A percentile compares a stretch with the other conserved stretches of the same genome.
phyloP scores from a whole-genome alignment of 2,113 vertebrate genomes.

The Jaculus jaculus region DNA sequence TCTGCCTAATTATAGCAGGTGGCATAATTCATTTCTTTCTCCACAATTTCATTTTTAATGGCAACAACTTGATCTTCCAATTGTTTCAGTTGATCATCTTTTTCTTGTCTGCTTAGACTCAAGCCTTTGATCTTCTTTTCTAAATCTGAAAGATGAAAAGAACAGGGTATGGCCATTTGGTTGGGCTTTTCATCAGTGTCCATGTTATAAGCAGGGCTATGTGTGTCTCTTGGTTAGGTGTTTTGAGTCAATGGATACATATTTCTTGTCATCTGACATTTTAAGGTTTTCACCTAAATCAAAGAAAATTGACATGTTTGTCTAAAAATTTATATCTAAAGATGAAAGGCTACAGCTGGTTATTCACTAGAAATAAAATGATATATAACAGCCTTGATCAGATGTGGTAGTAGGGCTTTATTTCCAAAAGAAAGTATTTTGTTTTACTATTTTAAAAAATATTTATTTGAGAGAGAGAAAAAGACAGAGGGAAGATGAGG shows the following conservation, averaged over 20 bases:
- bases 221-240: not conserved
- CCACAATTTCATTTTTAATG: slow-evolving; percentile 84
- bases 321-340: not conserved
- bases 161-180: not conserved
- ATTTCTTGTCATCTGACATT: slow-evolving; percentile 23
- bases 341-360: not conserved
- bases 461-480: too few species aligned
- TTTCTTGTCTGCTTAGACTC: slow-evolving; percentile 84
- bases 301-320: slow-evolving; percentile 15
- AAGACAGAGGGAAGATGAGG: too few species aligned
- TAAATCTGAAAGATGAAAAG: slow-evolving; percentile 85
- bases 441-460: slow-evolving; percentile 10
- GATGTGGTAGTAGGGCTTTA: not conserved
- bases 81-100: slow-evolving; percentile 83
- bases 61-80: slow-evolving; percentile 83
- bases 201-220: not conserved
- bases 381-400: not conserved
- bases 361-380: slow-evolving; percentile 39
- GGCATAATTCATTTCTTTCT: slow-evolving; percentile 81
- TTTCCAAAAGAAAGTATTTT: slow-evolving; percentile 26
- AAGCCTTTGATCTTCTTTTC: slow-evolving; percentile 87
- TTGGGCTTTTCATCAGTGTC: slow-evolving; percentile 14
- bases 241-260: slow-evolving; percentile 10
- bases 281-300: slow-evolving; percentile 38
- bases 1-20: slow-evolving; percentile 82